A percentile compares a stretch with the other conserved stretches of the same genome.
Evolutionary conservation across 2,113 vertebrate genomes (phyloP).

Genomic region (Coturnix japonica): DNA sequence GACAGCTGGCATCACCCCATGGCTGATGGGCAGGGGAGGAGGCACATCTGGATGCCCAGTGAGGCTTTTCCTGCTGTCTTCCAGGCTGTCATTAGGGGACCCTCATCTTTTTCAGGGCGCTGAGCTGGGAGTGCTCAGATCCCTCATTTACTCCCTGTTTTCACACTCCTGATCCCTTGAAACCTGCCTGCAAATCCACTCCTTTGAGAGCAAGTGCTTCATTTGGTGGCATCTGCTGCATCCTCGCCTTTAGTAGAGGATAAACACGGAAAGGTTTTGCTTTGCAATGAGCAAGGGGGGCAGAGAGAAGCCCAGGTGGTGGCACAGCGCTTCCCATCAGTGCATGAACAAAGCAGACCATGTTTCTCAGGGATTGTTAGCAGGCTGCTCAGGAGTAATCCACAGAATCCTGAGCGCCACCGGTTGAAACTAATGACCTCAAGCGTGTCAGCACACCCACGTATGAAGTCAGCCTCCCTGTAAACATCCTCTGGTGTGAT

Average conservation of each 20-base stretch:
- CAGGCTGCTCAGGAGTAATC: not conserved
- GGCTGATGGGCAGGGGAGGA: not conserved
- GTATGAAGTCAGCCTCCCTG: accelerated
- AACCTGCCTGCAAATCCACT: no score
- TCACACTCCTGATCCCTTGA: no score
- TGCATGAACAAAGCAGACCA: not conserved
- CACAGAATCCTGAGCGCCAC: not conserved
- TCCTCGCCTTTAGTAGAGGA: no score
- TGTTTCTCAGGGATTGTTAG: not conserved
- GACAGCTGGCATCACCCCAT: no score
- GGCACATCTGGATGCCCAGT: not conserved
- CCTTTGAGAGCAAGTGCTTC: no score
- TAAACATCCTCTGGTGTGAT: not conserved
- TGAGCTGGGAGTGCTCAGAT: no score
- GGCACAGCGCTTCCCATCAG: not conserved
- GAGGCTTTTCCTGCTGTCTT: not conserved
- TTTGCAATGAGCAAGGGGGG: not conserved
- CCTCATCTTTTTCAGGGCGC: no score
- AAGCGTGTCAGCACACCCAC: accelerated
- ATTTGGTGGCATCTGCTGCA: no score
- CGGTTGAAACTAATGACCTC: not conserved
- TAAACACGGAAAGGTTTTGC: no score
- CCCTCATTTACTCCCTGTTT: no score
- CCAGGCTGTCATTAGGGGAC: no score
- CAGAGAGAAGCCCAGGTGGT: not conserved